Conservation (phyloP, 2,888 invertebrate species). For the Brachyptera putata region DNA sequence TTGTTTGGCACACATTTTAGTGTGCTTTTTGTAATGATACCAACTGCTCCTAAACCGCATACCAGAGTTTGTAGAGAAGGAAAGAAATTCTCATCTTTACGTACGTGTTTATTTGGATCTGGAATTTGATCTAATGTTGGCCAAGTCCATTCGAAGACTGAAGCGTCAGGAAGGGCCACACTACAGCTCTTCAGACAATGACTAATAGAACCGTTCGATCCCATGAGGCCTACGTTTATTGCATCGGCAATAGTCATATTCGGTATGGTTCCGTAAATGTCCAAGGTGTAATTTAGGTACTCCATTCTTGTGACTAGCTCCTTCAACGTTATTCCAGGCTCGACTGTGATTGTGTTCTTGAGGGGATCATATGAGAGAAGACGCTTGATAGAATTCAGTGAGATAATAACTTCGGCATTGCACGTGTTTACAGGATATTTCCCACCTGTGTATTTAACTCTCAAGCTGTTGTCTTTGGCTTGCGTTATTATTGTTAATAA, state of each 20-base stretch:
- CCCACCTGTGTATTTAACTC: slow-evolving; percentile 26
- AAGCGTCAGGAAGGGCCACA: slow-evolving; percentile 23
- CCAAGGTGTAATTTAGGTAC: slow-evolving; percentile 21
- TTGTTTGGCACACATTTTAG: slow-evolving; percentile 26
- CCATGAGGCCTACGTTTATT: slow-evolving; percentile 27
- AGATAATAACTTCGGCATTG: slow-evolving; percentile 23
- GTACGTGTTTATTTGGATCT: not conserved
- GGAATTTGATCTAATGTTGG: slow-evolving; percentile 11
- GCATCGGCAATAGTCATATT: slow-evolving; percentile 29
- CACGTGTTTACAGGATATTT: slow-evolving; percentile 22
- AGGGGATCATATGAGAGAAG: slow-evolving; percentile 26
- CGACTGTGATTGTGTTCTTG: slow-evolving; percentile 27
- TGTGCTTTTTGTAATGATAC: slow-evolving; percentile 23
- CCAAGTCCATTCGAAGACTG: slow-evolving; percentile 23
- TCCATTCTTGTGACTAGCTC: slow-evolving; percentile 23
- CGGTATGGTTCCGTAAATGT: slow-evolving; percentile 28
- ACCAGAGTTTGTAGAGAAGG: slow-evolving; percentile 27
- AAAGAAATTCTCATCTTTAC: not conserved
- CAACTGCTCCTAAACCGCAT: slow-evolving; percentile 27
- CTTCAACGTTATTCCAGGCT: slow-evolving; percentile 26
- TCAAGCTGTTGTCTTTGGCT: slow-evolving; percentile 27
- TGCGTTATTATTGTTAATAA: slow-evolving; percentile 23
- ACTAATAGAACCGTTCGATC: slow-evolving; percentile 27
- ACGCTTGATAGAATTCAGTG: slow-evolving; percentile 22
- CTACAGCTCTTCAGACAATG: slow-evolving; percentile 25